Evolutionary conservation across 2,797 vertebrate genomes (phyloP).

Genomic region (Parauchenoglanis punctatus): DNA sequence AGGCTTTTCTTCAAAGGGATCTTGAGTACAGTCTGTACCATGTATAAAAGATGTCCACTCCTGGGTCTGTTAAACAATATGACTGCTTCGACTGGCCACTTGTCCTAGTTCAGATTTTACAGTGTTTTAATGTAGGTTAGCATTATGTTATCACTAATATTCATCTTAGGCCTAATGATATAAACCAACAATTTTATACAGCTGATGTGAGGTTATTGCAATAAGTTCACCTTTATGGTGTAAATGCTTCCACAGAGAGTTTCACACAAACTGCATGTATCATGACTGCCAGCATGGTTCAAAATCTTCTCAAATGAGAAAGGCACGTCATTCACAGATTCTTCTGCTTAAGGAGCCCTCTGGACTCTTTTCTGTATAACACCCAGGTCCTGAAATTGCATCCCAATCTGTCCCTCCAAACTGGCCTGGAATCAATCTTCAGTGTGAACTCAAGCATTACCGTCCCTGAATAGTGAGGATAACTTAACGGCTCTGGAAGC

Average conservation of each 20-base stretch:
- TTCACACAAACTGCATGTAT: background rate
- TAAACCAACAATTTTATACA: background rate
- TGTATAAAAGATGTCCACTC: background rate
- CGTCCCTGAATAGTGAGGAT: background rate
- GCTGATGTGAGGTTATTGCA: background rate
- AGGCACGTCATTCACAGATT: background rate
- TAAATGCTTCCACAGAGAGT: background rate
- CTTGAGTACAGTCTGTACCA: no score
- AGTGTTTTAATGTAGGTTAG: background rate
- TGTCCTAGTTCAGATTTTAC: background rate
- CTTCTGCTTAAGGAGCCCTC: background rate
- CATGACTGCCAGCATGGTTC: background rate
- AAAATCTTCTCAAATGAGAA: slow-evolving; percentile 2
- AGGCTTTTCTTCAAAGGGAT: background rate
- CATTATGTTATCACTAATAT: background rate
- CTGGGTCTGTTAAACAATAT: background rate
- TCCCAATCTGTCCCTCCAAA: background rate
- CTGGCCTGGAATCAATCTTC: background rate
- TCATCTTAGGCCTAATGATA: background rate
- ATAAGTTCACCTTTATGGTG: background rate
- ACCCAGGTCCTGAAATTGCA: background rate
- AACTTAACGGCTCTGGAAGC: background rate
- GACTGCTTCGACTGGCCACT: background rate
- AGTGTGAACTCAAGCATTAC: background rate
- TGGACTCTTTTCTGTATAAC: background rate